phyloP scores from a whole-genome alignment of 2,888 invertebrate genomes.

The Hoplodrina ambigua region DNA sequence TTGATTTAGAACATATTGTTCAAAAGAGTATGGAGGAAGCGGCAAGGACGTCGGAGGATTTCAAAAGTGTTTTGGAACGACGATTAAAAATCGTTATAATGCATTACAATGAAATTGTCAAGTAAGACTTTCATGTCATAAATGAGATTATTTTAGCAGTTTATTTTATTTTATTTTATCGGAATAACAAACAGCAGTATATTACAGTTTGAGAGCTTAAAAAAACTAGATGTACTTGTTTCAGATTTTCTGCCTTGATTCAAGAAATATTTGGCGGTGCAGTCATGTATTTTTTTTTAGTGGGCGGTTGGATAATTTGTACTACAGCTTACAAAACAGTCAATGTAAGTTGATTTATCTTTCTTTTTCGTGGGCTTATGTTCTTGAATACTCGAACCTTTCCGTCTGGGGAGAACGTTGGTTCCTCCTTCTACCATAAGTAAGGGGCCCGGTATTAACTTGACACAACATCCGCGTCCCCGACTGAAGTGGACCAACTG shows the following conservation, averaged over 20 bases:
- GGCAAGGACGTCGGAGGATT: conserved; percentile 24
- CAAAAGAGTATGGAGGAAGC: conserved; percentile 62
- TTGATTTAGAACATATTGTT: conserved; percentile 68
- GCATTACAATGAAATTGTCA: conserved; percentile 46
- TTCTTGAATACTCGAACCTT: no score
- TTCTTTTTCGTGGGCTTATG: no score
- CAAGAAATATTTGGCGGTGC: conserved; percentile 62
- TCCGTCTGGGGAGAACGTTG: no score
- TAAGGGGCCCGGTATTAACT: no score
- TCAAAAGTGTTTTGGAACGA: conserved; percentile 23
- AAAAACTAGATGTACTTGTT: not conserved
- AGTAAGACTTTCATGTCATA: conserved; percentile 37
- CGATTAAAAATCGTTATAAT: conserved; percentile 34
- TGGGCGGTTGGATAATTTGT: conserved; percentile 71
- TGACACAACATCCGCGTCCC: no score
- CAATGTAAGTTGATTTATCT: conserved; percentile 50
- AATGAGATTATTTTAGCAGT: no score
- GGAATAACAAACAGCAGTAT: no score
- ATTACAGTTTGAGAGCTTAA: no score
- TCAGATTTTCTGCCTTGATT: conserved; percentile 32
- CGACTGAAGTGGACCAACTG: no score
- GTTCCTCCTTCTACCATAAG: no score
- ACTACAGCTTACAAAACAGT: conserved; percentile 67
- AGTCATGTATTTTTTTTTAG: conserved; percentile 66
- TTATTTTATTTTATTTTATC: no score